Evolutionary conservation across 2,797 vertebrate genomes (phyloP).

Genomic region (Peromyscus aztecus): DNA sequence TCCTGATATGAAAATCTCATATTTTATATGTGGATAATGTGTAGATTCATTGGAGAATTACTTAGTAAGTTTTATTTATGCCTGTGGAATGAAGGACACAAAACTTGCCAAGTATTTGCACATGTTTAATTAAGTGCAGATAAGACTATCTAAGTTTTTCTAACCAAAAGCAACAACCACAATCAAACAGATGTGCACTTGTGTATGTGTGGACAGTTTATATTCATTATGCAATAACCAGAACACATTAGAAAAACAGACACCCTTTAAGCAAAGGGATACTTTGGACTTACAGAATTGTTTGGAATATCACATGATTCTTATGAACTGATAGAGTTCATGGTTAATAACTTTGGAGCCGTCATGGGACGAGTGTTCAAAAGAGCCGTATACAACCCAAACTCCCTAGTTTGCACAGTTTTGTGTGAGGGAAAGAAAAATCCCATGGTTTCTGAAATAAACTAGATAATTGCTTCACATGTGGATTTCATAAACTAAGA

Average conservation of each 20-base stretch:
- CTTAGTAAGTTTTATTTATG: neutral
- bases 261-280: neutral
- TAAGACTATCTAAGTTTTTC: constrained; percentile 23
- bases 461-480: neutral
- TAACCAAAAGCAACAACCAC: neutral
- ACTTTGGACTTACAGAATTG: neutral
- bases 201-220: neutral
- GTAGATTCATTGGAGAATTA: neutral
- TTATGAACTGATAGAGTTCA: neutral
- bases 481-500: neutral
- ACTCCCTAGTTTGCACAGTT: neutral
- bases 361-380: neutral
- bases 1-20: neutral
- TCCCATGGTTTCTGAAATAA: neutral
- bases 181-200: neutral
- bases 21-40: neutral
- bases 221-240: neutral
- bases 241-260: constrained; percentile 1
- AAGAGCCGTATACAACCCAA: neutral
- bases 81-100: neutral
- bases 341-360: neutral
- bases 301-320: neutral
- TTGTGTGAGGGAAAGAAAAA: neutral
- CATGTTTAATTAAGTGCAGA: neutral
- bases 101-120: neutral